These are phyloP conservation scores for Sigmodon hispidus DNA, from an alignment of 2,113 vertebrate genomes.

Conservation along the genomic window DNA sequence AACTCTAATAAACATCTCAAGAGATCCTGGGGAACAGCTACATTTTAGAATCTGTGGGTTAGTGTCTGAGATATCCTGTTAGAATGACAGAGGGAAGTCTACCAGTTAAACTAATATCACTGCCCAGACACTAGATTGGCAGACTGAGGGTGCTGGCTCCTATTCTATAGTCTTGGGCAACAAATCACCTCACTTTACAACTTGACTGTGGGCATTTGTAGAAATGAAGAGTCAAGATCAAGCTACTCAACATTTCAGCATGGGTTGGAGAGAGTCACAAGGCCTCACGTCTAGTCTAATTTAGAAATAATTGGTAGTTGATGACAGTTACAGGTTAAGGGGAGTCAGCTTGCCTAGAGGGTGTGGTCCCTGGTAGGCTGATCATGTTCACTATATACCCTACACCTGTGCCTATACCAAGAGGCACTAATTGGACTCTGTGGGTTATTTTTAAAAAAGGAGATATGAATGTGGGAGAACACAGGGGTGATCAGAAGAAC, in stretches of 20 bases:
- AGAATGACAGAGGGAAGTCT: neutral
- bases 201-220: neutral
- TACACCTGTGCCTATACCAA: neutral
- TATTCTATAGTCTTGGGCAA: neutral
- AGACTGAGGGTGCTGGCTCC: neutral
- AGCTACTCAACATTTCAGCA: neutral
- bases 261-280: neutral
- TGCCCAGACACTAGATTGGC: neutral
- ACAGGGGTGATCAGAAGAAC: neutral
- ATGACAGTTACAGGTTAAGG: neutral
- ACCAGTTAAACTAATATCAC: neutral
- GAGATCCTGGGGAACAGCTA: neutral
- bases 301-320: neutral
- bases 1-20: neutral
- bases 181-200: neutral
- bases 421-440: neutral
- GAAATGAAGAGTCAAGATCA: neutral
- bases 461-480: too few species aligned
- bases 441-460: neutral
- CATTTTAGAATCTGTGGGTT: neutral
- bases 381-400: too few species aligned
- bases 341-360: neutral
- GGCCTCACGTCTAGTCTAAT: neutral
- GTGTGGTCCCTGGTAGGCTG: neutral
- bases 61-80: too few species aligned